These are phyloP conservation scores for Autographa gamma DNA, from an alignment of 2,888 invertebrate genomes.

Conservation along the genomic window DNA sequence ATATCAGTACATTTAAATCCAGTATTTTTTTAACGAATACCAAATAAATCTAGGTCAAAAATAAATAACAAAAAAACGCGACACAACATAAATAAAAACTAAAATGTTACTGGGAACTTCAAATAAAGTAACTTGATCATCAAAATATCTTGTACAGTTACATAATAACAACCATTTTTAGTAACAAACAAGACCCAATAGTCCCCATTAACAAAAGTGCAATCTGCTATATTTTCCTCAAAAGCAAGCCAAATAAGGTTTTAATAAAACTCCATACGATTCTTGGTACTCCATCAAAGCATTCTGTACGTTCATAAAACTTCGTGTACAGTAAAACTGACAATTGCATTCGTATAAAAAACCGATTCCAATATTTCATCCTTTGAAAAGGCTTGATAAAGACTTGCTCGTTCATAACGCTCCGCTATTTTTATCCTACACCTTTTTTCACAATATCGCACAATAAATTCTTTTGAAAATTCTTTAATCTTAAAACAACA, in stretches of 20 bases:
- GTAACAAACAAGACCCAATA: no score
- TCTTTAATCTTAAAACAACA: constrained; percentile 44
- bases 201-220: neutral
- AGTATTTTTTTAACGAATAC: neutral
- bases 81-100: no score
- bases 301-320: neutral
- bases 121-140: no score
- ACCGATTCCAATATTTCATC: constrained; percentile 7
- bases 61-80: no score
- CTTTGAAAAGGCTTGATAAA: constrained; percentile 1
- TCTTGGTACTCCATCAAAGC: neutral
- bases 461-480: constrained; percentile 24
- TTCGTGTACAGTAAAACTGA: neutral
- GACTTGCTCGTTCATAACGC: neutral
- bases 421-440: neutral
- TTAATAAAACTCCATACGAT: neutral
- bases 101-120: no score
- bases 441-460: neutral
- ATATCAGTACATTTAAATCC: no score
- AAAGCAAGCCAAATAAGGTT: neutral
- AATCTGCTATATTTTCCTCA: neutral
- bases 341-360: constrained; percentile 3
- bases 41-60: no score
- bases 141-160: no score
- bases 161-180: no score